Evolutionary conservation across 2,888 invertebrate genomes (phyloP), one percentile per base, ranked within the genome.

Genomic region (Micropterix aruncella): DNA sequence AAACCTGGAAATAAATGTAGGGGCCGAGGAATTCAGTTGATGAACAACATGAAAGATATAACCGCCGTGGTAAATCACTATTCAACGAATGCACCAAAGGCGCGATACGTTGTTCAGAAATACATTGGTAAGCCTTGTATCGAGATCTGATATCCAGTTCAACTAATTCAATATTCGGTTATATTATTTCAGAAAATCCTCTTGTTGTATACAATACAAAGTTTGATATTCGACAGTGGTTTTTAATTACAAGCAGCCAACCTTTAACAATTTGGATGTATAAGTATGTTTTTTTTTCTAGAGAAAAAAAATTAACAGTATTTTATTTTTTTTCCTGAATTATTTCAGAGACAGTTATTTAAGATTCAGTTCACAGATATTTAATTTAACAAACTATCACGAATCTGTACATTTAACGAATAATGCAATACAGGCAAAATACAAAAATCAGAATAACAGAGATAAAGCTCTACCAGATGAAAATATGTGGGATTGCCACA

Each of bases 41-140:
- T 89, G 73, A 87, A 89, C 60, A 82, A 80, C 55, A 73, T 94
- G 18, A 87, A 89, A 53, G 89, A 91, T 54, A 91, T 95, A 44
- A 62, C 88, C 51, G 77, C 77, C 18, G 72, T 80, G 43, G 71
- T 83, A n/a, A 83, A 82, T 57, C 72, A 77, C 51, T 74, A 79
- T n/a, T 42, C 48, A 16, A 12, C 7, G 5, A 65, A 69, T 58
- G 73, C 75, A 18, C 69, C 77, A 52, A 83, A 83, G 62, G 75
- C 80, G 57, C 78, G 87, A 71, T 94, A 85, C 61, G 91, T 95
- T 41, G 87, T 94, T 9, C 94, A 95, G 61, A 95, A 95, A 66
- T 95, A 95, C 60, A 91, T 95, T 54, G 92, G 92, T 91, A 71
- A n/a, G n/a, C n/a, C n/a, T n/a, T n/a, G n/a, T n/a, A n/a, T n/a